Base-by-base conservation (phyloP, 2,797 vertebrate genomes). In the Hypotaenidia philippensis region DNA sequence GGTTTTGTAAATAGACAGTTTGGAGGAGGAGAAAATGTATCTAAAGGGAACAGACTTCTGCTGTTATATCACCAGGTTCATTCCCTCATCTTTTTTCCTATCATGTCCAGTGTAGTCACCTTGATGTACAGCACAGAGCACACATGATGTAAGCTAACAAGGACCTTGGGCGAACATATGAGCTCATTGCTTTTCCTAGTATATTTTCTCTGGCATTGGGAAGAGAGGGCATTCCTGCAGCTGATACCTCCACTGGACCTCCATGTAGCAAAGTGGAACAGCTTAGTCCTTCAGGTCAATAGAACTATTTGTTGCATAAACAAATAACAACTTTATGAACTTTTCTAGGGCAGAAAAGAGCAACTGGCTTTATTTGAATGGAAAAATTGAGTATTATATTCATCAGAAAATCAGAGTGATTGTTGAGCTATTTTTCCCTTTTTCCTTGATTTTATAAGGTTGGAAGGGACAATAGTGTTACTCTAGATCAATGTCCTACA, bases 341-440 rank as follows among this genome's bases (percentile, higher is more conserved):
- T 77, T 94, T 86, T 82, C 52, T 77, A 82, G 61, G 47, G 22
- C 60, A 90, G 53, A 93, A 93, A 60, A 77, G n/a, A 84, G 21
- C 34, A 91, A 70, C 22, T 74, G 13, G 23, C 26, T 83, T 16
- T 87, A 7, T 92, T 96, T 91, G 12, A n/a, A 71, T 72, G 82
- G 90, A 94, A 96, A 92, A 21, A 10, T 32, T 93, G 75, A 83
- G 29, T 36, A 25, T 60, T 69, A 18, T 20, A 40, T 74, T 85
- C 6, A 1, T 87, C 34, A 77, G 45, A 83, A 79, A 64, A 31
- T 87, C 29, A 77, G n/a, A 74, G 21, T 56, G 68, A 45, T 29
- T 83, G 10, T 26, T 89, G 29, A 47, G 9, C 19, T 65, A 11
- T 49, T 50, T 85, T 84, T 69, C 56, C 31, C 49, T 49, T 74